Evolutionary conservation across 2,888 invertebrate genomes (phyloP), one percentile per base, ranked within the genome.

Genomic region (Drosophila subquinaria): DNA sequence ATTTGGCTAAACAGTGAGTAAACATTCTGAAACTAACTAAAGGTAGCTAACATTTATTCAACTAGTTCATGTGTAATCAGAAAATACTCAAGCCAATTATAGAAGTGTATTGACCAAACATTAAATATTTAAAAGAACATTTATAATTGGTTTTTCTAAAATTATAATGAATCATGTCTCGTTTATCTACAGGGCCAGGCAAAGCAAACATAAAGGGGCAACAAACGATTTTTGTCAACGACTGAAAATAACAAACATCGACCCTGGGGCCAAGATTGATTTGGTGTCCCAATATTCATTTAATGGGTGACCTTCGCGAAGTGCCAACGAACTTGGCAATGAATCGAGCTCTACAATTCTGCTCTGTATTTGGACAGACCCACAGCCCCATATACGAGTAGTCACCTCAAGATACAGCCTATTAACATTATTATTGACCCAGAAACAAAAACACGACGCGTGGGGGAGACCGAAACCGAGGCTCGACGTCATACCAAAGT

Each of bases 261-360:
- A 69, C 83, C 83, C 68, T 83, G 82, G 59, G 48, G 6, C 73
- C 80, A 85, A 82, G 73, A 69, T 73, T 71, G 70, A 74, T 73
- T 80, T 80, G 66, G 72, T 77, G 61, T 63, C 68, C 75, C 57
- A 68, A 62, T 59, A 56, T 67, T 73, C 56, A 48, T 60, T 35
- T 9, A 30, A 47, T 53, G 42, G 13, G 6, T 68, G 70, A 88
- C 84, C 84, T 84, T 79, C 72, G 66, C 62, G 47, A 77, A 76
- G 79, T 81, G 85, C 74, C 80, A 88, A 83, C 89, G 89, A 86
- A 88, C 89, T 86, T 81, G 89, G 71, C 85, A 83, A 86, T 86
- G 89, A 88, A 77, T 67, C 76, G 42, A 56, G 47, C 43, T 35
- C 33, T 55, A 45, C 62, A 59, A 53, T 53, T 72, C 38, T 69